These are phyloP conservation scores for Eupithecia exiguata DNA, from an alignment of 2,888 invertebrate genomes.

Conservation along the genomic window DNA sequence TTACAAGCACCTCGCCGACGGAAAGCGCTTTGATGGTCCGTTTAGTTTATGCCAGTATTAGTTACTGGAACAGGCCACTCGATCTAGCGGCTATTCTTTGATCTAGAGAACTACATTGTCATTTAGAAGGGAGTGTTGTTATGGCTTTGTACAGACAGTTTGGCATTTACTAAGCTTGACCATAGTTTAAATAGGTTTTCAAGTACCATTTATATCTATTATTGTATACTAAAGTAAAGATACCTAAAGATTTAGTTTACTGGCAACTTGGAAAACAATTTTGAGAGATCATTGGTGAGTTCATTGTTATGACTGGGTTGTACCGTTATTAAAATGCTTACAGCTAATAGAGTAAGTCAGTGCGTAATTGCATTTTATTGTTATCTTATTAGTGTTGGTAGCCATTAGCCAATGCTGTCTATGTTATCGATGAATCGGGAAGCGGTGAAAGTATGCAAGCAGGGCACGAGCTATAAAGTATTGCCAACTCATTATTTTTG, in stretches of 20 bases:
- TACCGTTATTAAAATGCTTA: slow-evolving; percentile 5
- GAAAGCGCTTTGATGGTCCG: slow-evolving; percentile 60
- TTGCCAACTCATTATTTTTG: slow-evolving; percentile 5
- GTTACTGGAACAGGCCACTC: slow-evolving; percentile 35
- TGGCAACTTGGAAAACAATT: background rate
- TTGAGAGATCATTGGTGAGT: background rate
- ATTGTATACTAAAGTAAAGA: background rate
- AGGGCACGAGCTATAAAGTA: slow-evolving; percentile 56
- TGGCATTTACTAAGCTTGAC: slow-evolving; percentile 11
- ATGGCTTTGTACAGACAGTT: slow-evolving; percentile 18
- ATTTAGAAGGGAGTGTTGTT: slow-evolving; percentile 26
- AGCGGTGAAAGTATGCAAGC: slow-evolving; percentile 80
- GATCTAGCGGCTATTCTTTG: slow-evolving; percentile 38
- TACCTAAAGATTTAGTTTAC: background rate
- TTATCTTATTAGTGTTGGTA: slow-evolving; percentile 36
- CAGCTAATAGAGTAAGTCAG: slow-evolving; percentile 1
- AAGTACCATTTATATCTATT: slow-evolving; percentile 13
- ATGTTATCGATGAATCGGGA: slow-evolving; percentile 68
- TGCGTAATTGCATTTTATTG: slow-evolving; percentile 19
- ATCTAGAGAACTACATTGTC: slow-evolving; percentile 28
- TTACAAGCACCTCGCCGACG: slow-evolving; percentile 60
- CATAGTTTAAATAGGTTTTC: slow-evolving; percentile 6
- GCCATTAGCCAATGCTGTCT: slow-evolving; percentile 47
- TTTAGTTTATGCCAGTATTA: slow-evolving; percentile 49
- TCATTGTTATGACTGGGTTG: background rate